A percentile compares a stretch with the other conserved stretches of the same genome.
Conservation (phyloP, 2,888 invertebrate genomes). For the Xestia ashworthii region DNA sequence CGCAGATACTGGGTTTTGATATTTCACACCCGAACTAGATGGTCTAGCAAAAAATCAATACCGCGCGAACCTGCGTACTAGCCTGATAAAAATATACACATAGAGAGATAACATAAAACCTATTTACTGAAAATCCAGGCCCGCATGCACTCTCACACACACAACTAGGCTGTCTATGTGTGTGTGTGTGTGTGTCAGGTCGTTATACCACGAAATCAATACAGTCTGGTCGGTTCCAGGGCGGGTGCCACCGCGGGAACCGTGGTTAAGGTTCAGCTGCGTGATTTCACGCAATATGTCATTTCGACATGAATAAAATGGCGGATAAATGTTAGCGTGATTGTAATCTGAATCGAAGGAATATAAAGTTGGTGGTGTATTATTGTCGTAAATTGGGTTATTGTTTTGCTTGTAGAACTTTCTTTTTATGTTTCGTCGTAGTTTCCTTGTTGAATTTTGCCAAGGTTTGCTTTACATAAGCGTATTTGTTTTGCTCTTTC, state of each 20-base stretch:
- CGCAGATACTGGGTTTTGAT: too few species aligned
- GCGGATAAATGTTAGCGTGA: constrained; percentile 31
- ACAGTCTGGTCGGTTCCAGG: constrained; percentile 70
- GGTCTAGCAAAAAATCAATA: constrained; percentile 52
- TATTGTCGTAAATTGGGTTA: constrained; percentile 37
- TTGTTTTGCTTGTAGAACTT: constrained; percentile 10
- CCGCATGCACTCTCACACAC: constrained; percentile 41
- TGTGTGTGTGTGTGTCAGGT: constrained; percentile 58
- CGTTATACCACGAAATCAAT: constrained; percentile 71
- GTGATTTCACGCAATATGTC: constrained; percentile 25
- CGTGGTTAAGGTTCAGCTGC: constrained; percentile 21
- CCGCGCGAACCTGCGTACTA: constrained; percentile 40
- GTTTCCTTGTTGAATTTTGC: constrained; percentile 10
- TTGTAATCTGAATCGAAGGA: constrained; percentile 30
- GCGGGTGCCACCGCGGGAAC: constrained; percentile 51
- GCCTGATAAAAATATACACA: constrained; percentile 41
- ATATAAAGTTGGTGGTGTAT: constrained; percentile 21
- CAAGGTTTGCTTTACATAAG: neutral
- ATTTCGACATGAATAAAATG: constrained; percentile 32
- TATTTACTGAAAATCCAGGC: constrained; percentile 58
- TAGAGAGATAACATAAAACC: constrained; percentile 37
- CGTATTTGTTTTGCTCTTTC: neutral
- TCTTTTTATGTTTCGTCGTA: constrained; percentile 7
- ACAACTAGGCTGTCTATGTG: neutral
- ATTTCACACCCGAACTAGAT: too few species aligned